Evolutionary conservation across 2,797 vertebrate species (phyloP).

Genomic region (Rhodeus uyekii): DNA sequence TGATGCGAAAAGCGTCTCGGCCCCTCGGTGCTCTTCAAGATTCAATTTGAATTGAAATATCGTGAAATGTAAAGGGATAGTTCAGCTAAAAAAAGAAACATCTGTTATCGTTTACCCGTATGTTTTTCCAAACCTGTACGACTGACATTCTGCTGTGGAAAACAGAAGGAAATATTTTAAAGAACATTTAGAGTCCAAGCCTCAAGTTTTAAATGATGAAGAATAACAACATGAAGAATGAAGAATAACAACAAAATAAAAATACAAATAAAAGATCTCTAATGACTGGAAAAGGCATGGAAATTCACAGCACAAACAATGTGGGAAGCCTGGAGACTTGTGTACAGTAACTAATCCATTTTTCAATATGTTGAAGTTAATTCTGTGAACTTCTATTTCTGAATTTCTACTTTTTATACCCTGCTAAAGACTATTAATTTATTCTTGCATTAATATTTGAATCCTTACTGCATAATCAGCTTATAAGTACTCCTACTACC

Average conservation of each 20-base stretch:
- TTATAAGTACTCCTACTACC: background rate
- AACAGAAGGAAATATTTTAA: background rate
- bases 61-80: background rate
- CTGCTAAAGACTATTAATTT: background rate
- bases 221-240: background rate
- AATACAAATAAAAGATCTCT: no score
- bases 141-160: background rate
- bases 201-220: no score
- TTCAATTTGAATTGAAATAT: conserved; percentile 4
- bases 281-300: no score
- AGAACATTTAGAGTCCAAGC: background rate
- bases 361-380: background rate
- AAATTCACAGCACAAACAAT: background rate
- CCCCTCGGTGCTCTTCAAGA: background rate
- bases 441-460: background rate
- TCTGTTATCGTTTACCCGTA: background rate
- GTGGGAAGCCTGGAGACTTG: background rate
- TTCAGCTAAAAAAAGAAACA: background rate
- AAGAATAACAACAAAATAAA: no score
- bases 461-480: background rate
- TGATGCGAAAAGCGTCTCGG: background rate
- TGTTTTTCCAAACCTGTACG: background rate
- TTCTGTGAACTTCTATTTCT: background rate
- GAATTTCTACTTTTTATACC: background rate
- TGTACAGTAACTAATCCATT: no score